A percentile compares a stretch with the other conserved stretches of the same genome.
Evolutionary conservation across 2,113 vertebrate species (phyloP).

Genomic region (Anthoscopus minutus): DNA sequence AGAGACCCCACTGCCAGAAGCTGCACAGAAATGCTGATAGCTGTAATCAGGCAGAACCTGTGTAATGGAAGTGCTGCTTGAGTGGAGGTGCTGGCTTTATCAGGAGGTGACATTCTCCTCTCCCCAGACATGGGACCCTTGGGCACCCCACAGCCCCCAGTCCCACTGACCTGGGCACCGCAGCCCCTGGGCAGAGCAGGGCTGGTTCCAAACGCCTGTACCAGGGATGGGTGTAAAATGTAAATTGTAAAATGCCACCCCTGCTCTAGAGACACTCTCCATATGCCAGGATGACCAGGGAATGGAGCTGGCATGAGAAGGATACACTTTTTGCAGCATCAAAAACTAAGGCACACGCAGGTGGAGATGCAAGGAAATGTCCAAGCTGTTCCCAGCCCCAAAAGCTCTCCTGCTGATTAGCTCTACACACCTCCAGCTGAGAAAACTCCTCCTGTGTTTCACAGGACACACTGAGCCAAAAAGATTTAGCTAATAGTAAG

Average conservation of each 20-base stretch:
- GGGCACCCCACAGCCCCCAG: background rate
- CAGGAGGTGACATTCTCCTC: fast-evolving
- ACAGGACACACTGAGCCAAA: background rate
- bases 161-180: background rate
- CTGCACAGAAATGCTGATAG: fast-evolving
- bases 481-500: background rate
- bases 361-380: background rate
- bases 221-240: background rate
- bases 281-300: background rate
- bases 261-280: background rate
- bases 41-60: background rate
- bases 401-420: background rate
- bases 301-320: background rate
- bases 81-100: background rate
- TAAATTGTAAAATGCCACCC: background rate
- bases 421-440: background rate
- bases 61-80: background rate
- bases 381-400: background rate
- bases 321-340: background rate
- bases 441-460: background rate
- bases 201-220: background rate
- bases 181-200: fast-evolving
- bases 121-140: fast-evolving
- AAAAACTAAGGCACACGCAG: background rate
- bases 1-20: background rate